Percentiles rank a stretch among this genome's conserved stretches.
Evolutionary conservation across 1,140 invertebrate genomes (phyloP).

Genomic region (Dendroctonus valens): DNA sequence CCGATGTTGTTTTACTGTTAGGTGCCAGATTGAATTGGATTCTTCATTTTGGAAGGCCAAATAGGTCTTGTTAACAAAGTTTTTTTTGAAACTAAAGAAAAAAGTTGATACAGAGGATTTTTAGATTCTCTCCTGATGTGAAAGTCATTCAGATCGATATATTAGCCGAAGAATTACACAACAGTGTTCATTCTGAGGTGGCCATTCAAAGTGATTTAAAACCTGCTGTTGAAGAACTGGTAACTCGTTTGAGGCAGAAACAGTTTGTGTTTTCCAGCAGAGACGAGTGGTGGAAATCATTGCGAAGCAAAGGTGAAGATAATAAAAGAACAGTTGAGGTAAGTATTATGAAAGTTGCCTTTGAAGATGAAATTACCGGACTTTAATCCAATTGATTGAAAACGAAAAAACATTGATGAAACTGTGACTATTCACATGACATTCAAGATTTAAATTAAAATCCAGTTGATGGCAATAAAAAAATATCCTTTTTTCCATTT

Average conservation of each 20-base stretch:
- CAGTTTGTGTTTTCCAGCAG: conserved; percentile 54
- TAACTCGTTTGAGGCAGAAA: conserved; percentile 55
- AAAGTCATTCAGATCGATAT: conserved; percentile 94
- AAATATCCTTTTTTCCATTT: too few relatives aligned
- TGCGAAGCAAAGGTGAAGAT: conserved; percentile 60
- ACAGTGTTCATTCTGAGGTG: conserved; percentile 65
- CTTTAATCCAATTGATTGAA: too few relatives aligned
- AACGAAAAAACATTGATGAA: too few relatives aligned
- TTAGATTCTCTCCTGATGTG: conserved; percentile 73
- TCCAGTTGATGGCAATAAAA: too few relatives aligned
- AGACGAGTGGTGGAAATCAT: conserved; percentile 59
- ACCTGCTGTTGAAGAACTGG: conserved; percentile 38
- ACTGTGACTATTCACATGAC: too few relatives aligned
- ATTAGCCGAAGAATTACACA: conserved; percentile 86
- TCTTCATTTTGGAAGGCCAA: conserved; percentile 91
- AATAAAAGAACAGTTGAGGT: conserved; percentile 61
- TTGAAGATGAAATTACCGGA: not conserved
- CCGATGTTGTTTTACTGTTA: conserved; percentile 85
- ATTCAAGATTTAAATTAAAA: too few relatives aligned
- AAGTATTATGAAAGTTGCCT: conserved; percentile 29
- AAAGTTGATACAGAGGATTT: not conserved
- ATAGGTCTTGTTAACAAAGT: conserved; percentile 46
- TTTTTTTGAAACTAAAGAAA: too few relatives aligned
- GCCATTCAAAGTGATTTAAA: conserved; percentile 47
- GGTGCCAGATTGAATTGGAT: conserved; percentile 97